These are phyloP conservation scores for Oenanthe melanoleuca DNA, from an alignment of 2,113 vertebrate genomes.

Conservation along the genomic window DNA sequence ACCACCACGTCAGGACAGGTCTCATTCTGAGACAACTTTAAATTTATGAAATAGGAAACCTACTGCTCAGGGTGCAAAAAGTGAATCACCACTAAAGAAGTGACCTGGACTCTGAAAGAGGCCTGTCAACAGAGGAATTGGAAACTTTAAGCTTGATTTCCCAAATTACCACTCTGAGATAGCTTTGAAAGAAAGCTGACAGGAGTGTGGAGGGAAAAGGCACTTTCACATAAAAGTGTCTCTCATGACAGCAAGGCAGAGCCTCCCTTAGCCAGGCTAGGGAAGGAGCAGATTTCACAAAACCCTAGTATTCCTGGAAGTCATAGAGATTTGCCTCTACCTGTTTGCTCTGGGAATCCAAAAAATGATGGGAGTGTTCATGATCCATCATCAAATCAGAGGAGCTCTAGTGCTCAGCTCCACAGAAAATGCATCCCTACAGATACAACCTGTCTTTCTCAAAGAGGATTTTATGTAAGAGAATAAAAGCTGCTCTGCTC, in stretches of 20 bases:
- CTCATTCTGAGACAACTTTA: background rate
- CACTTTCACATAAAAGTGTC: background rate
- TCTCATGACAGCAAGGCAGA: background rate
- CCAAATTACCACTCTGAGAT: slow-evolving; percentile 17
- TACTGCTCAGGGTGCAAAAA: background rate
- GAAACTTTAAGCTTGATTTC: slow-evolving; percentile 4
- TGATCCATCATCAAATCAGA: background rate
- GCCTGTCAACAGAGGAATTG: slow-evolving; percentile 9
- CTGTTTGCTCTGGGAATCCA: background rate
- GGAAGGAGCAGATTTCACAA: background rate
- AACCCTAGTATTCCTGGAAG: background rate
- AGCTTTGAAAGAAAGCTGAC: slow-evolving; percentile 30
- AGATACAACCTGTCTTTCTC: background rate
- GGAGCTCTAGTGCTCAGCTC: background rate
- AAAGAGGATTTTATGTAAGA: background rate
- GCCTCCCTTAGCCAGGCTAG: background rate
- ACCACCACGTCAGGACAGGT: background rate
- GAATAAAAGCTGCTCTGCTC: background rate
- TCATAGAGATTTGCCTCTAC: background rate
- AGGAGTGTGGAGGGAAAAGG: background rate
- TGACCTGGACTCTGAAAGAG: slow-evolving; percentile 10
- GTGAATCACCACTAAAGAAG: background rate
- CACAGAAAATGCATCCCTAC: background rate
- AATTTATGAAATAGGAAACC: slow-evolving; percentile 36
- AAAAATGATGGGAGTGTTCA: background rate